Base-by-base conservation (phyloP, 1,140 invertebrate species). In the Drosophila tsacasi region DNA sequence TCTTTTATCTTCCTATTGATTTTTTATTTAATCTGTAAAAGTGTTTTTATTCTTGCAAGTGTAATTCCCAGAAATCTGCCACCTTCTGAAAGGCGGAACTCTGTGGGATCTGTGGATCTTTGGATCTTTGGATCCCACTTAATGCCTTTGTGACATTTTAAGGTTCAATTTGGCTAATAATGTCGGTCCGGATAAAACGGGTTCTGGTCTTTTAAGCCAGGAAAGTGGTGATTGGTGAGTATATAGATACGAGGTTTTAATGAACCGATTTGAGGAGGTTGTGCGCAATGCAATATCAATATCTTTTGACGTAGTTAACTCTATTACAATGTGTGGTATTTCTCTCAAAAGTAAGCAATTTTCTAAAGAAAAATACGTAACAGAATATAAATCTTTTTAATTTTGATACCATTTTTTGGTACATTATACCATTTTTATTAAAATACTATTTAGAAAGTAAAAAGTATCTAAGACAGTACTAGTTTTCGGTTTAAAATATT, bases 91-190 rank as follows among this genome's bases (percentile, higher is more conserved):
- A 44, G 49, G 23, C 37, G 23, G 63, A 63, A 46, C 49, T 60
- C 69, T 60, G 74, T 58, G 62, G 61, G 74, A 76, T 75, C 58
- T 57, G 49, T n/a, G 23, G 35, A 37, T 68, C 66, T 52, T 49
- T 25, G 27, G 27, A 21, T 44, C 13, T 62, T n/a, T 10, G 25
- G 25, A 54, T 15, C 9, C 21, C 35, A 49, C 27, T 86, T 85
- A 85, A 85, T 86, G 83, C 68, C 58, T 86, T 75, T 86, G 65
- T 76, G 83, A 82, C 79, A 69, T 86, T 86, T 86, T 82, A 79
- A 69, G 67, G 54, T 79, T 81, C 74, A 71, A 78, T 85, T 85
- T 83, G 73, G 73, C 65, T 79, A 83, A 83, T 65, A 80, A 64
- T 78, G 79, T 68, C 80, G 80, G 74, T 57, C 46, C 59, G 65